Evolutionary conservation across 2,113 vertebrate genomes (phyloP).

Genomic region (Rhinichthys klamathensis): DNA sequence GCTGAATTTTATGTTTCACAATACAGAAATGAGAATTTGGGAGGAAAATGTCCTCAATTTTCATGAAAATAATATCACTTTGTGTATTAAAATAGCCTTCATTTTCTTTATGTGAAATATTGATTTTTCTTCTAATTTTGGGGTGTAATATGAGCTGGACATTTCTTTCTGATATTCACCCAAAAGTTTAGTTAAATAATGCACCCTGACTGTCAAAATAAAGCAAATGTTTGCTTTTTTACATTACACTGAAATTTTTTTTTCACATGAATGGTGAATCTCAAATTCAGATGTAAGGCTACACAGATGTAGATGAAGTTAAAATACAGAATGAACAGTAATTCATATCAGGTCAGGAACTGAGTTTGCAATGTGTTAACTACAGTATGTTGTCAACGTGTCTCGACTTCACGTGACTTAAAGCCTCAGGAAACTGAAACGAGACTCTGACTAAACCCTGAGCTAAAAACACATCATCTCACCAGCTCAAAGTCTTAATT

Average conservation of each 20-base stretch:
- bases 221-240: background rate
- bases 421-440: background rate
- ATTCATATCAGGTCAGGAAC: background rate
- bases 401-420: background rate
- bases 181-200: too few species aligned
- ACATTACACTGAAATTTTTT: background rate
- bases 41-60: too few species aligned
- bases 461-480: slow-evolving; percentile 12
- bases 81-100: too few species aligned
- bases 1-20: too few species aligned
- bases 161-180: too few species aligned
- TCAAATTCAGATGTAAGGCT: background rate
- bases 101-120: too few species aligned
- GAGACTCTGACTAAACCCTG: background rate
- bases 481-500: background rate
- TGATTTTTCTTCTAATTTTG: too few species aligned
- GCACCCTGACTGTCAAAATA: too few species aligned
- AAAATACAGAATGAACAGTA: background rate
- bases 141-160: too few species aligned
- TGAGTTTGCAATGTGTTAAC: background rate
- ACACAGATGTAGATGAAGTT: background rate
- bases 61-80: background rate
- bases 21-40: too few species aligned
- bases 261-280: background rate
- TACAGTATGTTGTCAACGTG: background rate